Percentiles rank a stretch among this genome's conserved stretches.
These are phyloP conservation scores for Alethe castanea DNA, from an alignment of 2,113 vertebrate species.

Conservation along the genomic window DNA sequence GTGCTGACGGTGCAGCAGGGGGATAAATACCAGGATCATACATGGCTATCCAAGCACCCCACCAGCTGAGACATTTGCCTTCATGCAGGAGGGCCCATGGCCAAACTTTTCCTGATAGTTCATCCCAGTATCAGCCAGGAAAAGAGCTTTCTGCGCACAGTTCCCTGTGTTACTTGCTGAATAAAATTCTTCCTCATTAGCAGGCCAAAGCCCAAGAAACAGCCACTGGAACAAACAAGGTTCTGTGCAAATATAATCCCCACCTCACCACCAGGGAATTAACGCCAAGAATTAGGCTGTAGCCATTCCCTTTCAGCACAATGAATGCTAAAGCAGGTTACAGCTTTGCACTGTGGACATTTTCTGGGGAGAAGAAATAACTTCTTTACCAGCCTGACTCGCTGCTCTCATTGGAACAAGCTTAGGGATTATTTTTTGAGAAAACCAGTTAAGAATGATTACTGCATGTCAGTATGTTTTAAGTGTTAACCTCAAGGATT, in stretches of 20 bases:
- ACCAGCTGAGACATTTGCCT: not conserved
- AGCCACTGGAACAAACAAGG: conserved; percentile 7
- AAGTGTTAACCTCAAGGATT: not conserved
- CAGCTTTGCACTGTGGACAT: not conserved
- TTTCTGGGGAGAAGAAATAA: not conserved
- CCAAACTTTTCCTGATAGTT: not conserved
- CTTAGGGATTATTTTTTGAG: not conserved
- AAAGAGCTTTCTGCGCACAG: not conserved
- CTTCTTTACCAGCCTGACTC: not conserved
- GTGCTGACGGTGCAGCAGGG: not conserved
- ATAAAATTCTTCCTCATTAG: conserved; percentile 9
- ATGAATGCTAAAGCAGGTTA: conserved; percentile 44
- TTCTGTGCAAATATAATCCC: conserved; percentile 50
- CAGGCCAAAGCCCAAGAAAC: not conserved
- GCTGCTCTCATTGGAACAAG: not conserved
- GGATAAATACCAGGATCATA: not conserved
- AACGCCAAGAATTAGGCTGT: conserved; percentile 30
- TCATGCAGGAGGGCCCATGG: not conserved
- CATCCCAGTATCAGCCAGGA: not conserved
- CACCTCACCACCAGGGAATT: conserved; percentile 16
- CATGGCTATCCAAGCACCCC: not conserved
- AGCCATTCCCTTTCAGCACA: not conserved
- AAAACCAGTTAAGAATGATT: not conserved
- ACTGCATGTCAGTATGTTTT: not conserved
- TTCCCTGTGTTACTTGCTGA: not conserved